phyloP scores from a whole-genome alignment of 2,888 invertebrate genomes.

The Caenorhabditis auriculariae region DNA sequence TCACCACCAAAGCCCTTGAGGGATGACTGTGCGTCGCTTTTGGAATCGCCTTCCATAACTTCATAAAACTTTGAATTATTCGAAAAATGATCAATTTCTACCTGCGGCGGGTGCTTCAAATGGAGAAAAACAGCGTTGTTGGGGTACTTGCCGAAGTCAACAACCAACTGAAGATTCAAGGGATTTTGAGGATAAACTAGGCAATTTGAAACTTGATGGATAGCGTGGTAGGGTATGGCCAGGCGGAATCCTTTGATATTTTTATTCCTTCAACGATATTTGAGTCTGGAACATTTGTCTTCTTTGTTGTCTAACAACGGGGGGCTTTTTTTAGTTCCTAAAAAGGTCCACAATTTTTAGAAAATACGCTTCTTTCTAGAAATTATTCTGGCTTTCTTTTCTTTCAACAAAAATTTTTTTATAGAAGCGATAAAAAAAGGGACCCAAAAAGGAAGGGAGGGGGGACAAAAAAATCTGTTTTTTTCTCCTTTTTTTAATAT shows the following conservation, averaged over 20 bases:
- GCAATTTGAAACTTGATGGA: constrained; percentile 3
- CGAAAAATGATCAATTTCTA: neutral
- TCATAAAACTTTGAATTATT: neutral
- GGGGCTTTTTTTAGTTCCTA: no score
- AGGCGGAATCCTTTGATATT: constrained; percentile 25
- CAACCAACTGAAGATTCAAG: constrained; percentile 9
- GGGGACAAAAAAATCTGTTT: no score
- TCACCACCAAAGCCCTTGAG: constrained; percentile 23
- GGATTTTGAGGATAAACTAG: neutral
- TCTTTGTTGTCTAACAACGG: no score
- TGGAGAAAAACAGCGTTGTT: constrained; percentile 26
- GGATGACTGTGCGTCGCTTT: constrained; percentile 12
- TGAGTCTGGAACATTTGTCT: no score
- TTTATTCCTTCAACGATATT: neutral
- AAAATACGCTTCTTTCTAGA: no score
- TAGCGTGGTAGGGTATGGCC: constrained; percentile 23
- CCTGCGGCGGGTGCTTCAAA: constrained; percentile 38
- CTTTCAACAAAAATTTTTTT: no score
- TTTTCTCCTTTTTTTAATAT: no score
- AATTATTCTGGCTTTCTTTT: no score
- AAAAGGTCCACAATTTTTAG: no score
- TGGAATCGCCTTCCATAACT: constrained; percentile 42
- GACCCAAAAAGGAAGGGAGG: no score
- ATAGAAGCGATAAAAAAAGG: no score
- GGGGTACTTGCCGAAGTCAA: constrained; percentile 20